Evolutionary conservation across 2,888 invertebrate species (phyloP).

Genomic region (Steinernema carpocapsae): DNA sequence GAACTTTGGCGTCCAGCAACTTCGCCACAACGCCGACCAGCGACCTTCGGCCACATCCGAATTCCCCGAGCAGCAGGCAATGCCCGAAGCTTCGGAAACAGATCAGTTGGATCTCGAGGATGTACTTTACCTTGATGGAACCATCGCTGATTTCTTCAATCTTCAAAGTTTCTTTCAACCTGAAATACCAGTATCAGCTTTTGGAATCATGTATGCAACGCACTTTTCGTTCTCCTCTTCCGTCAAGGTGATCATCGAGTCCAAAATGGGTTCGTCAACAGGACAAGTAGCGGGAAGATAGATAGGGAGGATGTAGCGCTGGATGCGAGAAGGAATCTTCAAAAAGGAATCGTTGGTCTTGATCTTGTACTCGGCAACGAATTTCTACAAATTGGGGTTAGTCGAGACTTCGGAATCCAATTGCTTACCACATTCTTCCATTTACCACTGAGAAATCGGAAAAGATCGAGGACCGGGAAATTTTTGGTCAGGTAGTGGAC

Average conservation of each 20-base stretch:
- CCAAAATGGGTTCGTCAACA: neutral
- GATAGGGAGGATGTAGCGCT: neutral
- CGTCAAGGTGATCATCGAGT: neutral
- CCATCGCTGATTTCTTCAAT: neutral
- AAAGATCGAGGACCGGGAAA: neutral
- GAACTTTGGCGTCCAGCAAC: neutral
- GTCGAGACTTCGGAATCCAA: neutral
- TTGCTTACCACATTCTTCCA: neutral
- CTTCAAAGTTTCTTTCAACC: neutral
- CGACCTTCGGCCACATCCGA: neutral
- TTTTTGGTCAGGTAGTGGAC: neutral
- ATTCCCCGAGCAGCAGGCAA: neutral
- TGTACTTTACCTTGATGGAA: neutral
- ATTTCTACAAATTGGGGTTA: neutral
- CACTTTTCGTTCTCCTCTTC: conserved; percentile 1
- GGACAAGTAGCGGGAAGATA: neutral
- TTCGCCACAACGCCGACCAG: neutral
- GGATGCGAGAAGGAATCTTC: neutral
- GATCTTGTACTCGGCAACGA: conserved; percentile 1
- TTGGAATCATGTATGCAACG: neutral
- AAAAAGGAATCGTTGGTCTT: neutral
- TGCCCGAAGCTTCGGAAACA: neutral
- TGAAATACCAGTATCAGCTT: neutral
- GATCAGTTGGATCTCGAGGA: neutral
- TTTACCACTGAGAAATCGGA: neutral